Evolutionary conservation across 2,888 invertebrate genomes (phyloP), one percentile per base, ranked within the genome.

Genomic region (Hypomecis punctinalis): DNA sequence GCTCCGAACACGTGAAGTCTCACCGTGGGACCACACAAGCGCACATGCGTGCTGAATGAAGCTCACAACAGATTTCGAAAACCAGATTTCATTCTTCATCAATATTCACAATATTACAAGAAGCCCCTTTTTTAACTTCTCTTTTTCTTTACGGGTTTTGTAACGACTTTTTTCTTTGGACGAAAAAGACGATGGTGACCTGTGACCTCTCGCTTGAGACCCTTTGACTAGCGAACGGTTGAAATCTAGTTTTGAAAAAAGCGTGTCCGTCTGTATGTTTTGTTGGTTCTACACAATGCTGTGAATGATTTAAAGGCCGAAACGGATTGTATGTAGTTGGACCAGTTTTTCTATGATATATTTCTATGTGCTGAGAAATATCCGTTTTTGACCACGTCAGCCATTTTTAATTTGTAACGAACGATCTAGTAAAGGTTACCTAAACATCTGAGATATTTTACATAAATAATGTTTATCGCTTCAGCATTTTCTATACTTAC

Each of bases 81-180:
- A 93, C 93, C 89, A 87, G 93, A 91, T 91, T 89, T 76, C 83
- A 85, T 92, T 91, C 91, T 91, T 90, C 91, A 93, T 93, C 92
- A 92, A 93, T 93, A 93, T 93, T 92, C 93, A 93, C 92, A 90
- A 93, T 93, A 92, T 91, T 85, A 86, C 84, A 82, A 80, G 90
- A 88, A 89, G 89, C 89, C 91, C 91, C 91, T 88, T 89, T 91
- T 91, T 91, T 88, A 79, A 77, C 74, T 73, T 76, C 73, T 77
- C 77, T 81, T 85, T 88, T 89, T 87, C 83, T 81, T 76, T 83
- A 77, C 80, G 80, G 82, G 81, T 84, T 82, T 82, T 75, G 84
- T 89, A 93, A 91, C 92, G 92, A 85, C 89, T 89, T 91, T 91
- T 91, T 92, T 91, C 85, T 85, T 84, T 85, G 76, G 77, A 74